phyloP scores from a whole-genome alignment of 92 coral and sea anemone species.

The Scolanthus callimorphus region DNA sequence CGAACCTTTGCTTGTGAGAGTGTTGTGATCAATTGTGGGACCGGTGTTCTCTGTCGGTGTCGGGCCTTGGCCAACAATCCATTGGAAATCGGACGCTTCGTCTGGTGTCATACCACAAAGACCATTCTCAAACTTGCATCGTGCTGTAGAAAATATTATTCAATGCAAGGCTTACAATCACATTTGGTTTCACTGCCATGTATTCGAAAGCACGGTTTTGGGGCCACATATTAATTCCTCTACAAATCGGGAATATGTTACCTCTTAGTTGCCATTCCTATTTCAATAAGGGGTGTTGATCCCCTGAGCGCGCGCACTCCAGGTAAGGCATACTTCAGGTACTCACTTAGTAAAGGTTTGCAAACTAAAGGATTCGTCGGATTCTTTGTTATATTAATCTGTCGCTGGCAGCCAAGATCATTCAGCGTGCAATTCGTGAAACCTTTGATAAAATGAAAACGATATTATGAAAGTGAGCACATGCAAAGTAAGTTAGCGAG shows the following conservation, averaged over 20 bases:
- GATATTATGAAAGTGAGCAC: no score
- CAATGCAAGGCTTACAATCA: neutral
- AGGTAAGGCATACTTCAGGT: neutral
- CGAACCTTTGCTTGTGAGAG: slow-evolving; percentile 25
- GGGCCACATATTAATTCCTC: no score
- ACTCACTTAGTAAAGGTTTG: slow-evolving; percentile 15
- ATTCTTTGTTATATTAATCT: neutral
- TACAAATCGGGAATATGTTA: no score
- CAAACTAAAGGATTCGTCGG: neutral
- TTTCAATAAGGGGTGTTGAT: no score
- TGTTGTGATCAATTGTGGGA: slow-evolving; percentile 34
- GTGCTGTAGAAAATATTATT: slow-evolving; percentile 14
- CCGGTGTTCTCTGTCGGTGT: slow-evolving; percentile 40
- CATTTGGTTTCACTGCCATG: neutral
- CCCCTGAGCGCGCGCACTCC: no score
- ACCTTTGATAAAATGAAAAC: slow-evolving; percentile 11
- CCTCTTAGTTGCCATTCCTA: no score
- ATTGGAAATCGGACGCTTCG: slow-evolving; percentile 5
- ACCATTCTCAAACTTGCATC: slow-evolving; percentile 39
- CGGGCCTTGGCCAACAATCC: slow-evolving; percentile 17
- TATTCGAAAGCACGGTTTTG: no score
- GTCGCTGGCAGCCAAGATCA: slow-evolving; percentile 5
- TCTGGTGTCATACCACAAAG: slow-evolving; percentile 30
- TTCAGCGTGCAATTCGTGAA: slow-evolving; percentile 10
- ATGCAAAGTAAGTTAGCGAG: no score